Evolutionary conservation across 2,797 vertebrate genomes (phyloP).

Genomic region (Hemibagrus guttatus): DNA sequence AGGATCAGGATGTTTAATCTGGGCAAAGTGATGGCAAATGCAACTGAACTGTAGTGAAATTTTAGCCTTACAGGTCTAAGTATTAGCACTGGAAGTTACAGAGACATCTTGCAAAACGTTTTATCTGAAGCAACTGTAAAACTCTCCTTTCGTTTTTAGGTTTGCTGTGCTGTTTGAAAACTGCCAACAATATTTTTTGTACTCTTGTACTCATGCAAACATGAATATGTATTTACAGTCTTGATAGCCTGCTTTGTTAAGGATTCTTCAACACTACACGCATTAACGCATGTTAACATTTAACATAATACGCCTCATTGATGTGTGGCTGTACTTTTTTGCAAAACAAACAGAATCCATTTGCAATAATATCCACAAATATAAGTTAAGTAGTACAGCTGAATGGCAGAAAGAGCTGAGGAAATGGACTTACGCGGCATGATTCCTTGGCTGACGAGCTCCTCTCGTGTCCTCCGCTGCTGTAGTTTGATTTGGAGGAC

Average conservation of each 20-base stretch:
- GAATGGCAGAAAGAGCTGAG: background rate
- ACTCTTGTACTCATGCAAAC: background rate
- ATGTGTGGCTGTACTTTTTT: background rate
- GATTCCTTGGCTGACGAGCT: slow-evolving; percentile 99
- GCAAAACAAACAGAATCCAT: background rate
- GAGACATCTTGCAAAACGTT: slow-evolving; percentile 12
- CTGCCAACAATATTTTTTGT: background rate
- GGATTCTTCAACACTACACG: background rate
- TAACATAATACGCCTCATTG: background rate
- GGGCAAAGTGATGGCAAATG: background rate
- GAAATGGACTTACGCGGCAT: slow-evolving; percentile 92
- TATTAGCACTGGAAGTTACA: slow-evolving; percentile 5
- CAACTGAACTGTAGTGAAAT: background rate
- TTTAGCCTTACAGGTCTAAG: background rate
- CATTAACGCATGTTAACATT: background rate
- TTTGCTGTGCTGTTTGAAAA: slow-evolving; percentile 7
- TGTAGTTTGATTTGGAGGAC: slow-evolving; percentile 98
- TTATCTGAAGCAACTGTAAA: background rate
- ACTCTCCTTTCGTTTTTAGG: background rate
- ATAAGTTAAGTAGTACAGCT: background rate
- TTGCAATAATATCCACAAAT: background rate
- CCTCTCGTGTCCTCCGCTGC: slow-evolving; percentile 94
- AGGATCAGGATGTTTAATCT: background rate
- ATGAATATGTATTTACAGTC: too few relatives aligned
- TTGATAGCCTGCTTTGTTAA: background rate